These are phyloP conservation scores for Plotosus lineatus DNA, from an alignment of 2,113 vertebrate genomes.

Conservation along the genomic window DNA sequence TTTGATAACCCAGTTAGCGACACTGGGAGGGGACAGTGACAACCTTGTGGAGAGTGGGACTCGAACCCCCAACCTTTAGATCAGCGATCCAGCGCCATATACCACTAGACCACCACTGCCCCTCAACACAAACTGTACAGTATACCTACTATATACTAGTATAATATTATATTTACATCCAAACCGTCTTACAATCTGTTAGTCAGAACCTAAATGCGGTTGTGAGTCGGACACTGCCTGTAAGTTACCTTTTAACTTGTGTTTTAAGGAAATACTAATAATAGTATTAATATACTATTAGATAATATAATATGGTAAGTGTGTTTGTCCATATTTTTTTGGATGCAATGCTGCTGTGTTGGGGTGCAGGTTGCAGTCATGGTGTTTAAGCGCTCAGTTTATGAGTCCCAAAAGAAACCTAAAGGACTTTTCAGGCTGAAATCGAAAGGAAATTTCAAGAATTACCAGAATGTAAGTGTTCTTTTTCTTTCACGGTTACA, in stretches of 20 bases:
- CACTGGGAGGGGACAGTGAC: too few species aligned
- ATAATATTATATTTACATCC: too few species aligned
- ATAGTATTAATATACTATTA: background rate
- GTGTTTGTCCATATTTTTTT: background rate
- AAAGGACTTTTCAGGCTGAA: conserved; percentile 70
- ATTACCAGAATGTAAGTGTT: conserved; percentile 75
- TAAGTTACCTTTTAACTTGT: background rate
- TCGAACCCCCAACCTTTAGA: too few species aligned
- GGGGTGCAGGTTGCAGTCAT: conserved; percentile 81
- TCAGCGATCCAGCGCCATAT: too few species aligned
- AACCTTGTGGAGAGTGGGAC: too few species aligned
- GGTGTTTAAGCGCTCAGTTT: conserved; percentile 87
- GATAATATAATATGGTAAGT: background rate
- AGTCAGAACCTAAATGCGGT: too few species aligned
- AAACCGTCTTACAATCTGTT: too few species aligned
- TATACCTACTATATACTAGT: too few species aligned
- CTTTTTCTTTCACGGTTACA: background rate
- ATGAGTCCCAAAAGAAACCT: conserved; percentile 77
- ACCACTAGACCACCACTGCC: too few species aligned
- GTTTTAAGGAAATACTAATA: background rate
- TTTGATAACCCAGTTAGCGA: too few species aligned
- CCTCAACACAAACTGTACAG: too few species aligned
- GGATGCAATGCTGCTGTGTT: conserved; percentile 25
- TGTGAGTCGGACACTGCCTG: too few species aligned
- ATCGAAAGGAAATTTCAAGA: conserved; percentile 72